Evolutionary conservation across 2,888 invertebrate genomes (phyloP), one percentile per base, ranked within the genome.

Genomic region (Temnothorax ravouxi): DNA sequence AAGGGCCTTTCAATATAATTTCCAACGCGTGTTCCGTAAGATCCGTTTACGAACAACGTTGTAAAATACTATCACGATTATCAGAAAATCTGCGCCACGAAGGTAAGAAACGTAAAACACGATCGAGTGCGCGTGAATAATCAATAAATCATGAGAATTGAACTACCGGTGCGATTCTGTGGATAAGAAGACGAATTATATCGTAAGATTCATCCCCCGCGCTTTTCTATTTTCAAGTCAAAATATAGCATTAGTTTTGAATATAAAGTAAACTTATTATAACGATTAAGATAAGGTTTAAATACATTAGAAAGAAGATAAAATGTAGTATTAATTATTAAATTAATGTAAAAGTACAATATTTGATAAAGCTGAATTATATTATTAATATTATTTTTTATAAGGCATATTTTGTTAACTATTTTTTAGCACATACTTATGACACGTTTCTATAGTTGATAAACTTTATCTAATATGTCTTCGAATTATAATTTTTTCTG

Each of bases 61-160:
- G 62, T 69, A 50, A 83, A 76, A 80, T 69, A 13, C 67, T 80
- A 66, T 71, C 56, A 29, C 18, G 47, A 47, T 62, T 79, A 79
- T 34, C 71, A 29, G 56, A 34, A 79, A 72, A 79, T 72, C 59
- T 59, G 64, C 50, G 34, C 52, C 56, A 59, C 41, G 25, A 69
- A 59, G 3, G 47, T 21, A 80, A 59, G 69, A 62, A 75, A 81
- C 21, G 50, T 21, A 18, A 52, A 47, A n/a, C 18, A 50, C 38
- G n/a, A n/a, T n/a, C n/a, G 52, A 29, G 69, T 79, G 47, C 74
- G 61, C 61, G 41, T 74, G 86, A 87, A 56, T 71, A 79, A 72
- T 79, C 44, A 29, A 77, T 69, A 56, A 69, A 52, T 41, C 8
- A 18, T 11, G 21, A 1, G 1, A 54, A 13, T 52, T 38, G 21